Conservation (phyloP, 1,140 invertebrate species). For the Eupeodes corollae region DNA sequence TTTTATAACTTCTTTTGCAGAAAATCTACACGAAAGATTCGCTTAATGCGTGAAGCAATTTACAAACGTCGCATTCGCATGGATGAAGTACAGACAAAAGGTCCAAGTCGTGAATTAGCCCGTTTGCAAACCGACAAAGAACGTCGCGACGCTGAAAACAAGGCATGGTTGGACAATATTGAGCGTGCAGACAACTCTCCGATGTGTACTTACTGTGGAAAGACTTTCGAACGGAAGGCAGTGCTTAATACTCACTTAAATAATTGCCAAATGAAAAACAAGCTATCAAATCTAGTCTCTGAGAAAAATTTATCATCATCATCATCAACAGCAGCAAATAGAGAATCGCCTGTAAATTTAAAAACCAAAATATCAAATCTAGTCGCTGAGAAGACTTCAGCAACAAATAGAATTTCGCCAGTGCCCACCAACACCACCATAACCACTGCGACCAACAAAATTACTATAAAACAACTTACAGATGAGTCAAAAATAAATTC, state of each 20-base stretch:
- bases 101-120: conserved; percentile 26
- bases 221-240: conserved; percentile 53
- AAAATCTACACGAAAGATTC: conserved; percentile 28
- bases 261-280: conserved; percentile 34
- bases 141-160: not conserved
- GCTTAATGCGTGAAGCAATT: conserved; percentile 31
- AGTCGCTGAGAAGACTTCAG: not conserved
- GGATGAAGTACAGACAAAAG: conserved; percentile 25
- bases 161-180: conserved; percentile 49
- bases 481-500: not conserved
- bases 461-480: not conserved
- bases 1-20: conserved; percentile 9
- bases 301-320: not conserved
- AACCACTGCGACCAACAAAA: not conserved
- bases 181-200: conserved; percentile 45
- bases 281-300: not conserved
- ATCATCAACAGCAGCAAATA: not conserved
- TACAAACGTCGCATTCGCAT: conserved; percentile 26
- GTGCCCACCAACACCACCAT: too few species aligned
- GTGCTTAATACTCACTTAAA: conserved; percentile 52
- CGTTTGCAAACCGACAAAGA: conserved; percentile 17
- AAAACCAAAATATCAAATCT: conserved; percentile 15
- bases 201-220: conserved; percentile 54
- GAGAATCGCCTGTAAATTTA: conserved; percentile 3
- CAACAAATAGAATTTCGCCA: not conserved